Evolutionary conservation across 2,797 vertebrate genomes (phyloP).

Genomic region (Mormyrus hasselquistii): DNA sequence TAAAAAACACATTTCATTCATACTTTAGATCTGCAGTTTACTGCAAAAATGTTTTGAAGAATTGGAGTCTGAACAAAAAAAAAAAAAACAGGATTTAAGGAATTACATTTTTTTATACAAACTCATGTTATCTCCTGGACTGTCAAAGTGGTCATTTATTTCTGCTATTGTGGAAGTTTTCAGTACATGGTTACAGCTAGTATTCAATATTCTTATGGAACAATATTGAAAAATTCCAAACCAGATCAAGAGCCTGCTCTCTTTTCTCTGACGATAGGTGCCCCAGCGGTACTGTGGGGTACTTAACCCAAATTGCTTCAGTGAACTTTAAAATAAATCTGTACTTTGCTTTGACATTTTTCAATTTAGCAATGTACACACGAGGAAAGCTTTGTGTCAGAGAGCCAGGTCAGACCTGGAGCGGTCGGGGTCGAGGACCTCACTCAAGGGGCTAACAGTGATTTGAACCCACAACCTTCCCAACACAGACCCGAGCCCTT

Average conservation of each 20-base stretch:
- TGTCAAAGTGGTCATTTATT: not conserved
- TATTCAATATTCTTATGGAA: not conserved
- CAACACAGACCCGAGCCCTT: not conserved
- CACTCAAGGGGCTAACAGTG: not conserved
- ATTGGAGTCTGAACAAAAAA: not conserved
- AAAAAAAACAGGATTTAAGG: not conserved
- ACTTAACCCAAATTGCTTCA: not conserved
- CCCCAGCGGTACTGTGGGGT: not conserved
- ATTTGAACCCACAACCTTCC: not conserved
- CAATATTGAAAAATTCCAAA: not conserved
- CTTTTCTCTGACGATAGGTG: not conserved
- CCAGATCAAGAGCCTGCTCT: not conserved
- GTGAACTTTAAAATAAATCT: not conserved
- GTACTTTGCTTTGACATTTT: not conserved
- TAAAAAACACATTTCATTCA: not conserved
- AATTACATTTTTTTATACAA: not conserved
- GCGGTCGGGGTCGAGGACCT: not conserved
- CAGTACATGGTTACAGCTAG: not conserved
- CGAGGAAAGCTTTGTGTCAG: not conserved
- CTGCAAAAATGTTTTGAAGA: not conserved
- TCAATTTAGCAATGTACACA: not conserved
- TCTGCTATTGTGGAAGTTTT: not conserved
- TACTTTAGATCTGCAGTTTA: not conserved
- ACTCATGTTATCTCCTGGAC: not conserved
- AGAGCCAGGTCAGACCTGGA: not conserved